These are phyloP conservation scores for Oryzias javanicus DNA, from an alignment of 2,113 vertebrate genomes.

Conservation along the genomic window DNA sequence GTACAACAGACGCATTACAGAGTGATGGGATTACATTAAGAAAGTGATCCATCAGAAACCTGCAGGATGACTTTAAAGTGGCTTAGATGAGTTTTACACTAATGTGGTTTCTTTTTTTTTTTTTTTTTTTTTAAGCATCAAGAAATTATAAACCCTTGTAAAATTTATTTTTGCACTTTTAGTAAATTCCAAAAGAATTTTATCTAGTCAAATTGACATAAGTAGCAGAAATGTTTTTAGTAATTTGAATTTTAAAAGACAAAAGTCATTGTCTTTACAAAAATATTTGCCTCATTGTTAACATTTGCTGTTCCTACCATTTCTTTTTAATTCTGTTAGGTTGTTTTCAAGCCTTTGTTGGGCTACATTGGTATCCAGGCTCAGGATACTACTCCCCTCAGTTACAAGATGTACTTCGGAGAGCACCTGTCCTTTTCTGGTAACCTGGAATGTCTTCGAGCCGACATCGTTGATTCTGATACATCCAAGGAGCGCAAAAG, in stretches of 20 bases:
- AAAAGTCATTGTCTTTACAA: neutral
- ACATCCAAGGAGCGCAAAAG: conserved; percentile 93
- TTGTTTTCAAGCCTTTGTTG: conserved; percentile 95
- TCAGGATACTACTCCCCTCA: conserved; percentile 89
- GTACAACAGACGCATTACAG: conserved; percentile 57
- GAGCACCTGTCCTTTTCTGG: conserved; percentile 97
- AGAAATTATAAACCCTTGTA: neutral
- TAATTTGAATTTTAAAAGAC: neutral
- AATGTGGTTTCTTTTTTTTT: neutral
- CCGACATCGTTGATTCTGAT: conserved; percentile 97
- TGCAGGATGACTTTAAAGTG: neutral
- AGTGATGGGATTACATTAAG: conserved; percentile 5
- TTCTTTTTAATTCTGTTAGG: conserved; percentile 68
- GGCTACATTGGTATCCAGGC: conserved; percentile 93
- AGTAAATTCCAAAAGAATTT: too few species aligned
- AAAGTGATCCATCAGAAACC: neutral
- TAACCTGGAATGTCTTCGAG: conserved; percentile 91
- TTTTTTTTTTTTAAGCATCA: neutral
- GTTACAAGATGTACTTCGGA: conserved; percentile 97
- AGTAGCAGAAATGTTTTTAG: too few species aligned
- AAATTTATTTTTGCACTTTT: too few species aligned
- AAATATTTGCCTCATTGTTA: neutral
- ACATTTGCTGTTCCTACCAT: conserved; percentile 1
- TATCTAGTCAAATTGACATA: too few species aligned
- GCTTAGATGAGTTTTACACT: neutral